Evolutionary conservation across 2,113 vertebrate genomes (phyloP), one percentile per base, ranked within the genome.

Genomic region (Pantherophis guttatus): DNA sequence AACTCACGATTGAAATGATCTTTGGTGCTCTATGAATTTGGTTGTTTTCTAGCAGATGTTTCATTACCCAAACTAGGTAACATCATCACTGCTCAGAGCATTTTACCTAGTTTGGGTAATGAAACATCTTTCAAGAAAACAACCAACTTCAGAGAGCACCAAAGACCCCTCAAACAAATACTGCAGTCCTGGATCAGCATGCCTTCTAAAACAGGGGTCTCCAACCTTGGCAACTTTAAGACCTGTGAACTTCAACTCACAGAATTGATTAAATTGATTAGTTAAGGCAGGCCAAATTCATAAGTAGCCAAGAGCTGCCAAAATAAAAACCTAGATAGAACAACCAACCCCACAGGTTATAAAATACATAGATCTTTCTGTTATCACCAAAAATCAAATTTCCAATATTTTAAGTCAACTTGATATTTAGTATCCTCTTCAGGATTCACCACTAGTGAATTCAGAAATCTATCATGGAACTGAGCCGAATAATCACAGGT

Each of bases 241-340:
- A 48, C 44, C 44, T 48, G 0, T 48, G 44, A 48, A 48, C 44
- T 48, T 48, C 44, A 48, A 48, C 44, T 48, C 44, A 3, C 44
- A 48, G 44, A 48, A 48, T 48, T 48, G n/a, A n/a, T n/a, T 85
- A 48, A 65, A 65, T 92, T 26, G 24, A 50, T 93, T 23, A 39
- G 88, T 95, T 95, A 94, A 93, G 94, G 39, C 90, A 33, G 91
- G 91, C 91, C 86, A 92, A 86, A 95, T 92, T 86, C 19, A 92
- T 91, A 87, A 9, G 39, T 15, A 91, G 89, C 44, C 44, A 62
- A 92, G 75, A 65, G 29, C 29, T 75, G 29, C 29, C 0, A 50
- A 21, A 39, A 89, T 92, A 91, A 96, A 95, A 96, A 88, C 91
- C 94, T 81, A 58, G 50, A 13, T 87, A 87, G 91, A 81, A 44